Conservation (phyloP, 2,113 vertebrate genomes). For the Thunnus thynnus region DNA sequence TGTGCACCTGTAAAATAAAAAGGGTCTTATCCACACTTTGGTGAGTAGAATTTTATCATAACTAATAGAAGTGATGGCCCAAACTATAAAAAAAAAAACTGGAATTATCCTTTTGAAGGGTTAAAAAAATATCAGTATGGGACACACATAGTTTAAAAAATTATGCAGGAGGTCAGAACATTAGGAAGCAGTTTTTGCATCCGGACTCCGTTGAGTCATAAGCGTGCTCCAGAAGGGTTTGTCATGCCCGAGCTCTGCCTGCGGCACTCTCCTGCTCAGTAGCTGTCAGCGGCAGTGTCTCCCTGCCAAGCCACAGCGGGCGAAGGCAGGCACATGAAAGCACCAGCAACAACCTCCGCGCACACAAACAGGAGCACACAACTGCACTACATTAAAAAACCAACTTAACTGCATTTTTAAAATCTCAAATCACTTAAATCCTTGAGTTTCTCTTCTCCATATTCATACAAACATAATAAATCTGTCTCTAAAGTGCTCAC, state of each 20-base stretch:
- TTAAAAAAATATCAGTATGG: neutral
- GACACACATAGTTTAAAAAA: constrained; percentile 17
- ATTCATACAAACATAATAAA: constrained; percentile 46
- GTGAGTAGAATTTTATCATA: neutral
- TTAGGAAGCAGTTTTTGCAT: constrained; percentile 14
- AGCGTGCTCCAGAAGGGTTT: constrained; percentile 60
- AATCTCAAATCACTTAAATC: constrained; percentile 20
- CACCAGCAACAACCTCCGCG: constrained; percentile 37
- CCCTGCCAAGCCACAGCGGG: constrained; percentile 65
- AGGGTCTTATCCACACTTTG: neutral
- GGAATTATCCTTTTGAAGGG: neutral
- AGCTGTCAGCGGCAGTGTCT: constrained; percentile 53
- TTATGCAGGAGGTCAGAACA: constrained; percentile 44
- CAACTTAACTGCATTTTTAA: neutral
- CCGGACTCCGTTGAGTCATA: constrained; percentile 49
- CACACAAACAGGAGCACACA: constrained; percentile 31
- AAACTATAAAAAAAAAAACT: neutral
- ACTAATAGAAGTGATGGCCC: neutral
- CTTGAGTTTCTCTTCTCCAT: constrained; percentile 14
- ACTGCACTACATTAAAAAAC: neutral
- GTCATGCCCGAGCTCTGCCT: constrained; percentile 63
- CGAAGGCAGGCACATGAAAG: constrained; percentile 31
- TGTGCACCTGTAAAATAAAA: neutral
- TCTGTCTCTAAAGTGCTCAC: constrained; percentile 7
- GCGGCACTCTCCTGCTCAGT: constrained; percentile 46